Evolutionary conservation across 1,140 invertebrate genomes (phyloP), one percentile per base, ranked within the genome.

Genomic region (Probaryconus sp.): DNA sequence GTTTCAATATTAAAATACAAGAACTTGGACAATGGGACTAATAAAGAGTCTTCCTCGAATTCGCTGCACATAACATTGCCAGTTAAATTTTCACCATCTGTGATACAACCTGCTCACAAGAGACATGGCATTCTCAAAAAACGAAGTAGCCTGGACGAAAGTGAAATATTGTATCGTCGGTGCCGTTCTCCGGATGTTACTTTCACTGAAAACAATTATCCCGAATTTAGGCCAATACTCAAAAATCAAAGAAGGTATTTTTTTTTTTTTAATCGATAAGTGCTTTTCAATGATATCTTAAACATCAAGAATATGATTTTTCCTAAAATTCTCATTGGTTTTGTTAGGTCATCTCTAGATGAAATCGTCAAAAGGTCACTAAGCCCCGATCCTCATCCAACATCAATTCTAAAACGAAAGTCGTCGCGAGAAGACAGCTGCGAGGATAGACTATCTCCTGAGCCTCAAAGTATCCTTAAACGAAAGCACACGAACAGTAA

Each of bases 1-100:
- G 91, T 94, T 42, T 94, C 93, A 24, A 95, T 94, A 74, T 84
- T 94, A n/a, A 95, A 94, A 85, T 89, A 93, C 73, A 94, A 94
- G 85, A 89, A 90, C 16, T 88, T 90, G 53, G 89, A 92, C 71
- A 90, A 91, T 80, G 91, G 93, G 67, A 74, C 40, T 61, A 63
- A 72, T 43, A 77, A 64, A 69, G 88, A 85, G 76, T 84, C 82
- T 40, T 84, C 88, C 31, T 85, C 88, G 3, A 89, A 87, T 79
- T 76, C 76, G 18, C 20, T 63, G 40, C 45, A 75, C 48, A 45
- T 65, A 63, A 60, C 75, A 14, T 73, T 80, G 30, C 78, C 79
- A 31, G 81, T 81, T 21, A 83, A 64, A 31, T 83, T 82, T 53
- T 89, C 88, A 40, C 83, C 87, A 47, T 89, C 89, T 60, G 91